These are phyloP conservation scores for Resseliella maxima DNA, from an alignment of 2,888 invertebrate genomes.

Conservation along the genomic window DNA sequence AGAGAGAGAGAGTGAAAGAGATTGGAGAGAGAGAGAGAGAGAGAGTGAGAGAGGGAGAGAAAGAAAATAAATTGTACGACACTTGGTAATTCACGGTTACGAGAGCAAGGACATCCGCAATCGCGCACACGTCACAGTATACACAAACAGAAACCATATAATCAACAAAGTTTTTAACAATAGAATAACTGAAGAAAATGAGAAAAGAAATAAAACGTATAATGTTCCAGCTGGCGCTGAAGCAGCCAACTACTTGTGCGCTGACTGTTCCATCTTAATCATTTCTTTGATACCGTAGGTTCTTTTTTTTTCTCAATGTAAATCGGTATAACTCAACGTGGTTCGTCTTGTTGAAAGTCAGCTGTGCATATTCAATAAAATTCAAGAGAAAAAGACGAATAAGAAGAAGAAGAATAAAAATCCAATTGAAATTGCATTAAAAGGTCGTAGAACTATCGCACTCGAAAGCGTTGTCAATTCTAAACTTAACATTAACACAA, in stretches of 20 bases:
- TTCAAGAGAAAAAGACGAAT: background rate
- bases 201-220: background rate
- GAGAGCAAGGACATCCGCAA: conserved; percentile 51
- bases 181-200: background rate
- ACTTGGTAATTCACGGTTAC: conserved; percentile 25
- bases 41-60: too few relatives aligned
- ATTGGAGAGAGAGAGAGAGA: too few relatives aligned
- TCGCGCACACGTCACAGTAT: background rate
- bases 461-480: background rate
- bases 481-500: background rate
- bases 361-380: background rate
- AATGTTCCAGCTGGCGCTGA: conserved; percentile 16
- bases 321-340: background rate
- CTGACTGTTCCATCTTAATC: background rate
- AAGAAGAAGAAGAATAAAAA: too few relatives aligned
- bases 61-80: background rate
- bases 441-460: conserved; percentile 42
- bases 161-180: conserved; percentile 42
- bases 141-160: background rate
- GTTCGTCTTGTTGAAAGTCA: conserved; percentile 21
- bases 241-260: conserved; percentile 11
- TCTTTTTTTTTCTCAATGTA: background rate
- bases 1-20: too few relatives aligned
- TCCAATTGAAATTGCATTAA: conserved; percentile 50
- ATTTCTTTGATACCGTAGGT: conserved; percentile 46